Conservation (phyloP, 2,888 invertebrate genomes). For the Hyposoter dolosus region DNA sequence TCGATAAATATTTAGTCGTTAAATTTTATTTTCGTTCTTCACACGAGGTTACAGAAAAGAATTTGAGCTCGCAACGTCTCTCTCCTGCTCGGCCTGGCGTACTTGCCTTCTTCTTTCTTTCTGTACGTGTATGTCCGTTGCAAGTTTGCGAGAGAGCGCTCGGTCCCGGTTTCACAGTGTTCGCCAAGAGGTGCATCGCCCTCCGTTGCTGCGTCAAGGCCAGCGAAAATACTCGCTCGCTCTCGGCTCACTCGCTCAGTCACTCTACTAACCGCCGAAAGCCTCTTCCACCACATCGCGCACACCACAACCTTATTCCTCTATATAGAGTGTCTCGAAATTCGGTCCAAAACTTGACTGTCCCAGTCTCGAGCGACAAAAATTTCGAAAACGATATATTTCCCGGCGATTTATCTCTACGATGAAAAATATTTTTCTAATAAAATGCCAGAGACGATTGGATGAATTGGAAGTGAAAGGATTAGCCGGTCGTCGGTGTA, state of each 20-base stretch:
- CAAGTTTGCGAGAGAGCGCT: slow-evolving; percentile 51
- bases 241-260: slow-evolving; percentile 68
- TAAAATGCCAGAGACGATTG: background rate
- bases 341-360: background rate
- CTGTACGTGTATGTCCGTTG: slow-evolving; percentile 41
- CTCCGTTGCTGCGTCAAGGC: slow-evolving; percentile 85
- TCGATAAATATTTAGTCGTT: slow-evolving; percentile 14
- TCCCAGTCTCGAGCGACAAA: background rate
- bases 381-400: background rate
- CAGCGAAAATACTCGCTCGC: slow-evolving; percentile 83
- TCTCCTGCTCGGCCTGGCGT: background rate
- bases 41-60: slow-evolving; percentile 17
- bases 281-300: slow-evolving; percentile 71
- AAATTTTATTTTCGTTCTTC: slow-evolving; percentile 34
- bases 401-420: background rate
- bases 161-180: slow-evolving; percentile 82
- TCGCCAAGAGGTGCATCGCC: slow-evolving; percentile 84
- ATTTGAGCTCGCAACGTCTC: slow-evolving; percentile 24
- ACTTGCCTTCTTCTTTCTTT: background rate
- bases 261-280: slow-evolving; percentile 79
- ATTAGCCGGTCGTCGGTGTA: too few species aligned
- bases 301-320: slow-evolving; percentile 52
- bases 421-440: background rate
- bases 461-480: background rate
- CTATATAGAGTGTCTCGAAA: background rate